Conservation (phyloP, 2,113 vertebrate species). For the Picathartes gymnocephalus region DNA sequence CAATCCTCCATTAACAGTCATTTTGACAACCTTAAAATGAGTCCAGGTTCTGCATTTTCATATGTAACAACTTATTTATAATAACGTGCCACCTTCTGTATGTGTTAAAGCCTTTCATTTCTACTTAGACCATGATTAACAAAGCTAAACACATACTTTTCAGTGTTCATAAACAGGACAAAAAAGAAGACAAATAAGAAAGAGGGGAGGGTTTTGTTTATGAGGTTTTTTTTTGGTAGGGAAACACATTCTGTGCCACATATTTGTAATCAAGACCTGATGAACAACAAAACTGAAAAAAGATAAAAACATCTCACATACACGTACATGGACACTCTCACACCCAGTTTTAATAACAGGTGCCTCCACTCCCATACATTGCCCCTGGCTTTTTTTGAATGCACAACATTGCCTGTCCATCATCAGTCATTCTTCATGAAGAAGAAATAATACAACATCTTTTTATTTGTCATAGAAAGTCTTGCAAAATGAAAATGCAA, state of each 20-base stretch:
- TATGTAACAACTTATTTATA: background rate
- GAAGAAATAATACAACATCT: background rate
- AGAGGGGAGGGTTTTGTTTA: background rate
- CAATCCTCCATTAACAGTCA: background rate
- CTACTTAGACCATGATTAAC: background rate
- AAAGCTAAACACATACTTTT: background rate
- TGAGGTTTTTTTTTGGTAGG: too few relatives aligned
- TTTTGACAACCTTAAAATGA: background rate
- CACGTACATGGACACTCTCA: background rate
- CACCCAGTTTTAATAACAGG: background rate
- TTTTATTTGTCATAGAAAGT: background rate
- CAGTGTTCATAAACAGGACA: background rate
- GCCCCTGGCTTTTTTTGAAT: background rate
- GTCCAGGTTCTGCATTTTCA: background rate
- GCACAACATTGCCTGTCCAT: background rate
- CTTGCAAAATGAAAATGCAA: background rate
- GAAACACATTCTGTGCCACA: rapidly evolving
- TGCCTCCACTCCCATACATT: background rate
- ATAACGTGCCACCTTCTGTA: background rate
- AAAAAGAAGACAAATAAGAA: background rate
- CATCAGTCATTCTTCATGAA: background rate
- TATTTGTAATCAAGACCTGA: background rate
- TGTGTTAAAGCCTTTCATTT: background rate
- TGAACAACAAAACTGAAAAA: background rate
- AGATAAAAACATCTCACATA: background rate